phyloP scores from a whole-genome alignment of 2,888 invertebrate species.

The Schizaphis graminum region DNA sequence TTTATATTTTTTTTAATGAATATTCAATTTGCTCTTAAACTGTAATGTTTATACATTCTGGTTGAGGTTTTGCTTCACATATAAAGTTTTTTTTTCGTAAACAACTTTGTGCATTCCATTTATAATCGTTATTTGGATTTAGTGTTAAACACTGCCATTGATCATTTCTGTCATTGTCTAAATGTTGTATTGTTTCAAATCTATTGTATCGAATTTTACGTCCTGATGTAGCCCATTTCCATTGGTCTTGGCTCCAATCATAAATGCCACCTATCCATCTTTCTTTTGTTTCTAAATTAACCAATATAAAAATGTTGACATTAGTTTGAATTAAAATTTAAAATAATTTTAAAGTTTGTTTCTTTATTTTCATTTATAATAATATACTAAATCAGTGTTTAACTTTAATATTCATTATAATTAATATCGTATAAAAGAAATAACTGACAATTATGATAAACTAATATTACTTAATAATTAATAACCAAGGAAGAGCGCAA shows the following conservation, averaged over 20 bases:
- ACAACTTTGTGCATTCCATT: constrained; percentile 80
- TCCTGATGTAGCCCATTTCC: constrained; percentile 87
- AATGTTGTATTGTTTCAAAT: constrained; percentile 77
- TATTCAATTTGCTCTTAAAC: background rate
- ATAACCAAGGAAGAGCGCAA: too few relatives aligned
- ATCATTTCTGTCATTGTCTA: constrained; percentile 74
- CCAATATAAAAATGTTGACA: background rate
- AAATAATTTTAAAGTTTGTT: background rate
- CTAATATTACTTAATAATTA: too few relatives aligned
- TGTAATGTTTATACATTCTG: constrained; percentile 7
- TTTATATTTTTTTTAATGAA: background rate
- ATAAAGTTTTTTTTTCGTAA: constrained; percentile 78
- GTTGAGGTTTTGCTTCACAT: constrained; percentile 74
- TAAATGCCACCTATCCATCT: constrained; percentile 90
- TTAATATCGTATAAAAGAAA: background rate
- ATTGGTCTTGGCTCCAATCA: constrained; percentile 79
- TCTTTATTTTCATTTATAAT: background rate
- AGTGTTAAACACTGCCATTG: constrained; percentile 84
- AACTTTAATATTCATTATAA: background rate
- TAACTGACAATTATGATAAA: too few relatives aligned
- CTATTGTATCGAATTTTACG: constrained; percentile 81
- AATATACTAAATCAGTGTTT: background rate
- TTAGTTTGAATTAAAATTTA: background rate
- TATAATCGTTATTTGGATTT: constrained; percentile 75
- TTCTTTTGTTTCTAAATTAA: constrained; percentile 76